Evolutionary conservation across 1,140 invertebrate species (phyloP).

Genomic region (Bilobella aurantiaca): DNA sequence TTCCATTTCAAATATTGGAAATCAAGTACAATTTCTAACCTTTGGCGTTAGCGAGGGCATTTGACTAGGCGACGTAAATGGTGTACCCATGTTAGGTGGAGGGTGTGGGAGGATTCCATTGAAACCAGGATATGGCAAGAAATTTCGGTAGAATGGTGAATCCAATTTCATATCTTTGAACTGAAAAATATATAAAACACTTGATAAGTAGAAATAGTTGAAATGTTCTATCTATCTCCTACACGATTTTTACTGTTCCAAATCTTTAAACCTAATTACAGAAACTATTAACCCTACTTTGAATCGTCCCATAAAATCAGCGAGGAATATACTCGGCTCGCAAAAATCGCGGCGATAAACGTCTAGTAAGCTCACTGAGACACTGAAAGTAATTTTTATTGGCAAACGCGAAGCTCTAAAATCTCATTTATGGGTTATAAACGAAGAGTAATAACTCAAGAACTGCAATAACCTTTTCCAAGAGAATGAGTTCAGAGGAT

Average conservation of each 20-base stretch:
- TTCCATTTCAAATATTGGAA: background rate
- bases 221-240: background rate
- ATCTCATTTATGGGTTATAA: background rate
- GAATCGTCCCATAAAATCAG: constrained; percentile 3
- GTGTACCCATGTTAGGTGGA: constrained; percentile 55
- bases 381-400: constrained; percentile 3
- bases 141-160: constrained; percentile 61
- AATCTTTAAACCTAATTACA: background rate
- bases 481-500: background rate
- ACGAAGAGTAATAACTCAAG: background rate
- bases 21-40: constrained; percentile 51
- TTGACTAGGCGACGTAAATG: constrained; percentile 67
- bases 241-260: background rate
- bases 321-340: too few species aligned
- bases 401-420: background rate
- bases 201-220: background rate
- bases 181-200: constrained; percentile 43
- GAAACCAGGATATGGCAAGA: constrained; percentile 62
- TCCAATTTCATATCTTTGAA: constrained; percentile 79
- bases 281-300: background rate
- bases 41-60: constrained; percentile 76
- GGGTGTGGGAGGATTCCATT: constrained; percentile 69
- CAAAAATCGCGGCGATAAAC: too few species aligned
- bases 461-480: too few species aligned
- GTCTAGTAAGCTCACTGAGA: too few species aligned